Conservation (phyloP, 2,888 invertebrate species). For the Sclerodermus sp. region DNA sequence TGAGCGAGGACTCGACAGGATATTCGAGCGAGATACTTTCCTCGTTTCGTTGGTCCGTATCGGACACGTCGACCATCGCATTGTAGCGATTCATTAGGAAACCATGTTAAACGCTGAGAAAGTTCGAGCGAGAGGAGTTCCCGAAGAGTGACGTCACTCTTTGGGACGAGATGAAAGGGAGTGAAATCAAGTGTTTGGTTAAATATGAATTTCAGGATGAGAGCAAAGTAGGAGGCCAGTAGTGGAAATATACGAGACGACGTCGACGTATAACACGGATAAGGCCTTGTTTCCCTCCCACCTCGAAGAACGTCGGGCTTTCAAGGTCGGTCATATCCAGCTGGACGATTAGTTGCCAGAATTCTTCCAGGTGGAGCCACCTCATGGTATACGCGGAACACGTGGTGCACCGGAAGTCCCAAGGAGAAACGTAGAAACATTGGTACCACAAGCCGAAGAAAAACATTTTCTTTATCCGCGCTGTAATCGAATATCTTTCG, state of each 20-base stretch:
- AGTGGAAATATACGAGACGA: neutral
- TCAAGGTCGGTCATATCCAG: constrained; percentile 52
- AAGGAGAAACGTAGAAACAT: too few species aligned
- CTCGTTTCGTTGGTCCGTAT: constrained; percentile 24
- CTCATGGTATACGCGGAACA: constrained; percentile 19
- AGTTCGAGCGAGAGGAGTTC: too few species aligned
- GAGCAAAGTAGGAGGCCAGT: neutral
- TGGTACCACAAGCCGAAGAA: too few species aligned
- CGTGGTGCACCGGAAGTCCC: constrained; percentile 25
- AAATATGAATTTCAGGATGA: too few species aligned
- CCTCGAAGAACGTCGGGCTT: constrained; percentile 43
- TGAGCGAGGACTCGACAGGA: too few species aligned
- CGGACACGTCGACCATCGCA: too few species aligned
- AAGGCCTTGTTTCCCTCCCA: constrained; percentile 28
- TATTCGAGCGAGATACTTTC: constrained; percentile 23
- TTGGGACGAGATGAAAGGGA: neutral
- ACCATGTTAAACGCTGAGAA: too few species aligned
- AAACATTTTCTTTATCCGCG: too few species aligned
- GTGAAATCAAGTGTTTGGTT: too few species aligned
- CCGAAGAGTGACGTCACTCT: neutral
- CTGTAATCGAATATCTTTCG: too few species aligned
- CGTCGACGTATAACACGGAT: constrained; percentile 38
- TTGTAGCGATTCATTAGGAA: too few species aligned
- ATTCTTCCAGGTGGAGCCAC: constrained; percentile 34
- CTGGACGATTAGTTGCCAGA: constrained; percentile 19